Conservation (phyloP, 1,140 invertebrate species). For the Zaprionus capensis region DNA sequence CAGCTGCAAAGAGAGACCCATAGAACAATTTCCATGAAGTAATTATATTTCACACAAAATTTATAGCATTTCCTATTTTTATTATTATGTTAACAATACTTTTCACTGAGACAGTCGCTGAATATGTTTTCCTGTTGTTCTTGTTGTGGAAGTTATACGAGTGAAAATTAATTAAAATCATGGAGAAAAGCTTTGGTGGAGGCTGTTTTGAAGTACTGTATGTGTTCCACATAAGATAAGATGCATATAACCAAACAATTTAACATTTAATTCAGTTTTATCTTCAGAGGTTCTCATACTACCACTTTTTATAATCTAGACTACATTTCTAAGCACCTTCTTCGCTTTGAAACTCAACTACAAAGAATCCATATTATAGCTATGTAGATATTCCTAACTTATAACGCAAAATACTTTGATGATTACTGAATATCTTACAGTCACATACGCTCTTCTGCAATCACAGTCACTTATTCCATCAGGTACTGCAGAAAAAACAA, state of each 20-base stretch:
- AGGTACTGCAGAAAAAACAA: not conserved
- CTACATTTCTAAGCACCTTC: too few relatives aligned
- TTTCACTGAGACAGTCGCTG: not conserved
- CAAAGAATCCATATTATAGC: too few relatives aligned
- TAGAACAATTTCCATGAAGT: slow-evolving; percentile 55
- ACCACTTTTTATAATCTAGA: too few relatives aligned
- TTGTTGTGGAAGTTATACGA: slow-evolving; percentile 13
- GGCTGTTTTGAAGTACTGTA: too few relatives aligned
- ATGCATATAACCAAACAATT: too few relatives aligned
- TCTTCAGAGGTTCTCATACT: too few relatives aligned
- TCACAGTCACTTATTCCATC: not conserved
- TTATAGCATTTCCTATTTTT: slow-evolving; percentile 73
- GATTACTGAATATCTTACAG: not conserved
- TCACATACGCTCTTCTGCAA: not conserved
- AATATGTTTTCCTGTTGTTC: slow-evolving; percentile 5
- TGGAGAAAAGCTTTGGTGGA: not conserved
- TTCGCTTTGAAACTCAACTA: too few relatives aligned
- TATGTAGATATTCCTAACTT: too few relatives aligned
- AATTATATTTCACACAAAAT: slow-evolving; percentile 75
- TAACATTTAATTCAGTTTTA: too few relatives aligned
- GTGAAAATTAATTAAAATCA: slow-evolving; percentile 45
- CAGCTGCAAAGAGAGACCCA: slow-evolving; percentile 46
- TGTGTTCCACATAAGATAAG: not conserved
- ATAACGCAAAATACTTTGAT: not conserved
- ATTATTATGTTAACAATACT: slow-evolving; percentile 40